Evolutionary conservation across 2,888 invertebrate genomes (phyloP), one percentile per base, ranked within the genome.

Genomic region (Caenorhabditis angaria): DNA sequence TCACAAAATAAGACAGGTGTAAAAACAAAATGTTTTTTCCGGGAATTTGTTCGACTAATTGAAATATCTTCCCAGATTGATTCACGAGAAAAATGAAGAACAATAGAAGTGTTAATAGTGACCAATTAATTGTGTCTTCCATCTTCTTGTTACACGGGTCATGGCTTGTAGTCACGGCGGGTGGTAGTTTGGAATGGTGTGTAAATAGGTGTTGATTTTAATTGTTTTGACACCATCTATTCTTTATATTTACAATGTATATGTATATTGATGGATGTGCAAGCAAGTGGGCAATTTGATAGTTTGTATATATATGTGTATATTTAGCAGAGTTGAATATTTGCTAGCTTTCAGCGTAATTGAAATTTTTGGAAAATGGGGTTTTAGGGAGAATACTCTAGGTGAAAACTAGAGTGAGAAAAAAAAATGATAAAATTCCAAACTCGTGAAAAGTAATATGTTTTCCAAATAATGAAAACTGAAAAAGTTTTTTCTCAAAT

Each of bases 81-180:
- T 41, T 41, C 41, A 12, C 3, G 3, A 5, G 32, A 8, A 5
- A 5, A 32, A 32, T 8, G 12, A 32, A 18, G 18, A 41, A 41
- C 41, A 41, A 41, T 41, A 41, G 41, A 41, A 41, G 41, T 41
- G 41, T 41, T 41, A 41, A 41, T 41, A 41, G 41, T 41, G 41
- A 14, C 18, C 41, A 41, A 41, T 41, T 41, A 41, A 41, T 41
- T 12, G 18, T 41, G 41, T 41, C 41, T 32, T 32, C 6, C 14
- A 18, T 6, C 18, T 6, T 41, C 10, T 41, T 41, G 10, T 18
- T 41, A 41, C 41, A 41, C 41, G 41, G 41, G 41, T 41, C 41
- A 41, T 41, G 41, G 41, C 41, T 41, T 41, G 41, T 41, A 41
- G 41, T 41, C 41, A 41, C 41, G 41, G 41, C 41, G 41, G 41